Evolutionary conservation across 2,113 vertebrate genomes (phyloP).

Genomic region (Seriola aureovittata): DNA sequence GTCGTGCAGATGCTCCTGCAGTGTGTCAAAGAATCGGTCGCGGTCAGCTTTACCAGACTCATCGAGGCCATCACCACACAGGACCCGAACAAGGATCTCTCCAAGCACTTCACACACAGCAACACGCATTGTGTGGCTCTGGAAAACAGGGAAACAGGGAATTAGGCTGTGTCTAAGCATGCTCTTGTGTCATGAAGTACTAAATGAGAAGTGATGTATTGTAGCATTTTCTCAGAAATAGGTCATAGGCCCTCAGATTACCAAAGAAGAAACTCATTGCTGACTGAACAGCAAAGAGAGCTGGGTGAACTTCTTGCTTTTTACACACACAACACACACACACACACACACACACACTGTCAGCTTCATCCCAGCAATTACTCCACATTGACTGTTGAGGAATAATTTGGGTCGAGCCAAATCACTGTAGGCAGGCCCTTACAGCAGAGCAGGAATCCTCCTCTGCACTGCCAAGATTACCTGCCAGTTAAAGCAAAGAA

Average conservation of each 20-base stretch:
- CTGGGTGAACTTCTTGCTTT: conserved; percentile 61
- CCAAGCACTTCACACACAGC: conserved; percentile 91
- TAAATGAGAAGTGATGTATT: not conserved
- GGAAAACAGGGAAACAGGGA: not conserved
- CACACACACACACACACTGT: conserved; percentile 61
- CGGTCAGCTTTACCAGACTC: conserved; percentile 88
- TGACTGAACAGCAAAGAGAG: conserved; percentile 67
- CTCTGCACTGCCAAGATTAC: conserved; percentile 80
- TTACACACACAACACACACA: conserved; percentile 29
- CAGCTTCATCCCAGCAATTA: conserved; percentile 48
- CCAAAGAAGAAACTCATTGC: conserved; percentile 77
- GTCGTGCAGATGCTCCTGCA: conserved; percentile 93
- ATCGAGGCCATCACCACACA: conserved; percentile 90
- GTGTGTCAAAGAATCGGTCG: conserved; percentile 90
- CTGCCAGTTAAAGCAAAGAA: conserved; percentile 58
- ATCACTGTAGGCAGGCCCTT: conserved; percentile 77
- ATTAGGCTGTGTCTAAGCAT: not conserved
- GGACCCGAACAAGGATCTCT: conserved; percentile 89
- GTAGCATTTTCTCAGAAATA: not conserved
- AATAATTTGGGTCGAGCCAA: conserved; percentile 56
- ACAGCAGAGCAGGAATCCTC: conserved; percentile 77
- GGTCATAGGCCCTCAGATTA: conserved; percentile 78
- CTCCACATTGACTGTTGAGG: conserved; percentile 51
- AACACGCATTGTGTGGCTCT: conserved; percentile 92
- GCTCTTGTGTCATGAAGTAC: not conserved